These are phyloP conservation scores for Nesospiza acunhae DNA, from an alignment of 2,113 vertebrate species.

Conservation along the genomic window DNA sequence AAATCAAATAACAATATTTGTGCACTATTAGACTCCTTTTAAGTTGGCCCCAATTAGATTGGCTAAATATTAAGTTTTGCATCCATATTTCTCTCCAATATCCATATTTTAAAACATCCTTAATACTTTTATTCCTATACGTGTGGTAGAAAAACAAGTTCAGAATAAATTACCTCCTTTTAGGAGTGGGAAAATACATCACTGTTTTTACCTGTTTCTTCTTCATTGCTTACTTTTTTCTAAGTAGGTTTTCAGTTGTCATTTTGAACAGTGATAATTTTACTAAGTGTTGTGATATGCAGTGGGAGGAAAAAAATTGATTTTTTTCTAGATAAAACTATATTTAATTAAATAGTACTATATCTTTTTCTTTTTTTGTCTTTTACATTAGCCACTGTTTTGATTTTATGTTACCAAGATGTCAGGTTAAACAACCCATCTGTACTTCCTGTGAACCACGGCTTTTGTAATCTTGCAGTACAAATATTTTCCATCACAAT, in stretches of 20 bases:
- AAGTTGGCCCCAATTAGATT: background rate
- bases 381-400: background rate
- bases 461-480: background rate
- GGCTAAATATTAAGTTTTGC: background rate
- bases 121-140: background rate
- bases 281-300: background rate
- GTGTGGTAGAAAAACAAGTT: background rate
- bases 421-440: background rate
- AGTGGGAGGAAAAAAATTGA: background rate
- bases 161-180: background rate
- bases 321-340: background rate
- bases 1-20: background rate
- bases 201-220: background rate
- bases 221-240: background rate
- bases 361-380: background rate
- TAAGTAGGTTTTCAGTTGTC: background rate
- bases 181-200: background rate
- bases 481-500: background rate
- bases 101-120: background rate
- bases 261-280: background rate
- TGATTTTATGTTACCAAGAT: background rate
- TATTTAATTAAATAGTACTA: background rate
- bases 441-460: background rate
- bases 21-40: background rate
- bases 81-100: background rate